Conservation (phyloP, 2,888 invertebrate genomes). For the Acronicta psi region DNA sequence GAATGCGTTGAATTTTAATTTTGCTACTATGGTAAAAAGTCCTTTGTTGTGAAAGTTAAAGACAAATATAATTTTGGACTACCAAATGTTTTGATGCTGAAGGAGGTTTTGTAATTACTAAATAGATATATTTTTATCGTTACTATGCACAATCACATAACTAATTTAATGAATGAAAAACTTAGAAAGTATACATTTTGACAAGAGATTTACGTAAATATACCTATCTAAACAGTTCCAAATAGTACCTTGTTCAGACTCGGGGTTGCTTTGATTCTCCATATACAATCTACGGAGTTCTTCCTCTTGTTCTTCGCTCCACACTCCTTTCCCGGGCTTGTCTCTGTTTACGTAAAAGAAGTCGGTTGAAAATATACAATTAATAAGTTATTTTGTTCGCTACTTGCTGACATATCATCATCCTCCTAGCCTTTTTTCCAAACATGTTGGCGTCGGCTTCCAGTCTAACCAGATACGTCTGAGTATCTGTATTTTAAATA, state of each 20-base stretch:
- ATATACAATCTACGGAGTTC: constrained; percentile 95
- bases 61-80: neutral
- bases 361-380: too few species aligned
- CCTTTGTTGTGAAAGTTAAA: neutral
- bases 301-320: constrained; percentile 96
- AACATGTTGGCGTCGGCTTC: too few species aligned
- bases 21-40: constrained; percentile 11
- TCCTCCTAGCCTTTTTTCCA: too few species aligned
- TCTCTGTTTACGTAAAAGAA: constrained; percentile 69
- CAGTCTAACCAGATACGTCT: too few species aligned
- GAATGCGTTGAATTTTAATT: constrained; percentile 37
- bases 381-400: too few species aligned
- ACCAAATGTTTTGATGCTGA: constrained; percentile 10
- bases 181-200: too few species aligned
- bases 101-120: neutral
- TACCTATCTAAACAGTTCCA: neutral
- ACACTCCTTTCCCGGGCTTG: constrained; percentile 87
- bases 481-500: too few species aligned
- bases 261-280: constrained; percentile 93
- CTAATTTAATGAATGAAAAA: too few species aligned
- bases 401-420: too few species aligned
- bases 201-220: too few species aligned
- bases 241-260: constrained; percentile 91
- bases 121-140: too few species aligned
- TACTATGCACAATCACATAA: too few species aligned